Base-by-base conservation (phyloP, 2,888 invertebrate species). In the Malthinus seriepunctatus region DNA sequence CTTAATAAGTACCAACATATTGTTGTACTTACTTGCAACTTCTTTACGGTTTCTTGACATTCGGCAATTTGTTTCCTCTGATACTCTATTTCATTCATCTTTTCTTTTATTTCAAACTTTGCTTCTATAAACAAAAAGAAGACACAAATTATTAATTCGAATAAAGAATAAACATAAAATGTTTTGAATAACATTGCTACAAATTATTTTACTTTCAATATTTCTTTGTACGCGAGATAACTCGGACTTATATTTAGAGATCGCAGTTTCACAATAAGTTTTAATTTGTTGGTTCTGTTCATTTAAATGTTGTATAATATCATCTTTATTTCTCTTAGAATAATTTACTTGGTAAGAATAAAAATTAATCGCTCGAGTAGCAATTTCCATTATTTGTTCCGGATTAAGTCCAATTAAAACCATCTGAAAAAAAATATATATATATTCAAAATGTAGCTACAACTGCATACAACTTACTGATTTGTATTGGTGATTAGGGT, bases 311-410 rank as follows among this genome's bases (percentile, higher is more conserved):
- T 54, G 55, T 32, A 65, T 14, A 33, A 48, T 31, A 10, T 57
- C 61, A 23, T 63, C 67, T 39, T 67, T 66, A 33, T 57, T 54
- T 53, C 63, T 55, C 31, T 53, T 51, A 15, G 63, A 56, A 45
- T 63, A 61, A 59, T 52, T 63, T 44, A 66, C 45, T 56, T 67
- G 67, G 53, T 64, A 66, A 9, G 57, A 60, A 46, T 56, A 67
- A 37, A 66, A 67, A 58, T 59, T 63, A 39, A 83, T 82, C 8
- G 83, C 82, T 60, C 83, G 75, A 80, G 81, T 82, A 50, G 82
- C 81, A 55, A 83, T 79, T 63, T 83, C 83, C 82, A 83, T 81
- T 49, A 83, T 80, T 52, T 78, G 78, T 57, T 83, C 82, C 11
- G 83, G 83, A 64, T 79, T 79, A 77, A 83, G 78, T 50, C 83